phyloP scores from a whole-genome alignment of 2,797 vertebrate genomes.

The Calcarius lapponicus region DNA sequence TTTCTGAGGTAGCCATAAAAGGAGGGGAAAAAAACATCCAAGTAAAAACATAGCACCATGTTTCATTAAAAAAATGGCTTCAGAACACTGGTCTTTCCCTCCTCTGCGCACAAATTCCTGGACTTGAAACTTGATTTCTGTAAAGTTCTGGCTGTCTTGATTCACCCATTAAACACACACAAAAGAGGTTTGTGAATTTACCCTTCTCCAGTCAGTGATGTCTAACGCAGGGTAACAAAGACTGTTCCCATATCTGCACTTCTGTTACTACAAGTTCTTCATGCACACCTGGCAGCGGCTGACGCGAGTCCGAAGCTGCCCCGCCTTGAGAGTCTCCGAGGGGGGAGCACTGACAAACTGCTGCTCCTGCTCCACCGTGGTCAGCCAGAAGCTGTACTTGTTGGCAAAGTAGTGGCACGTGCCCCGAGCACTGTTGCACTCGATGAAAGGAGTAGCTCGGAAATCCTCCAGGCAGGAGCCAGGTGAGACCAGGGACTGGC shows the following conservation, averaged over 20 bases:
- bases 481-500: constrained; percentile 92
- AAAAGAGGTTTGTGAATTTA: not conserved
- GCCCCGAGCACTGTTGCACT: constrained; percentile 90
- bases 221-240: not conserved
- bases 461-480: constrained; percentile 97
- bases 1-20: constrained; percentile 87
- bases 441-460: constrained; percentile 93
- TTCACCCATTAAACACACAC: not conserved
- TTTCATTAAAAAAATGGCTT: constrained; percentile 65
- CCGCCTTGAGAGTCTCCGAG: constrained; percentile 88
- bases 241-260: not conserved
- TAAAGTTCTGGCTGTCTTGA: not conserved
- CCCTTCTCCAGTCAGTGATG: not conserved
- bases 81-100: constrained; percentile 7
- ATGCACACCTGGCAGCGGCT: constrained; percentile 98
- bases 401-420: constrained; percentile 96
- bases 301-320: constrained; percentile 85
- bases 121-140: not conserved
- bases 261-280: constrained; percentile 86
- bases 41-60: constrained; percentile 81
- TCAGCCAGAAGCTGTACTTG: constrained; percentile 98
- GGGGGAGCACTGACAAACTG: constrained; percentile 81
- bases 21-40: constrained; percentile 13
- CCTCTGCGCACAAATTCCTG: not conserved
- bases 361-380: constrained; percentile 80